Evolutionary conservation across 2,797 vertebrate species (phyloP), one percentile per base, ranked within the genome.

Genomic region (Micrastur ruficollis): DNA sequence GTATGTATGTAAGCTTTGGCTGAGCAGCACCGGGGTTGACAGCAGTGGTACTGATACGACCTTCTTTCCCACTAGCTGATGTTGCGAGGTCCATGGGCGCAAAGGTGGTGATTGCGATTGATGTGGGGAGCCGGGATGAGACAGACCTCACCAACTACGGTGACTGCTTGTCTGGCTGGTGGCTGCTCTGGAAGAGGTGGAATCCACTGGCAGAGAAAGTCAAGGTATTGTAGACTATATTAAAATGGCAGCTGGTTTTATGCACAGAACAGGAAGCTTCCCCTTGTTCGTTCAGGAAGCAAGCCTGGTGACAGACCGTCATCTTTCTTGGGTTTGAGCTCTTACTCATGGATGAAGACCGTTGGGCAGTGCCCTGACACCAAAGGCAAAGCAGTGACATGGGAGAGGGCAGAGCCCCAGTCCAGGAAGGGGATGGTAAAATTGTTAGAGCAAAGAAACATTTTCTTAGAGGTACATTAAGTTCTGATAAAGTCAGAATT

Each of bases 121-220:
- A 99, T 3, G 99, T 99, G 83, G 99, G 99, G 87, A 99, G 99
- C 98, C 98, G 95, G 14, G 99, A 99, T 9, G 99, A 99, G 97
- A 99, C 98, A 1, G 98, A 99, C 97, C 98, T 99, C 55, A 99
- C 99, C 94, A 99, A 99, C 98, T 99, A 99, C 0, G 99, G 99
- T 0, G 99, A 99, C 73, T 97, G 98, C 3, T 98, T 99, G 86
- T 99, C 98, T 0, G 99, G 99, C 66, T 99, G 99, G 99, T 99
- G 99, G 99, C 96, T 99, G 96, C 98, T 99, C 49, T 99, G 99
- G 99, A 99, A 99, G 91, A 98, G 99, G 34, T 98, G 99, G 96
- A 99, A 99, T 96, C 99, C 99, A 0, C 96, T 99, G 95, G 98
- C 98, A 4, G 98, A 99, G 59, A 99, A 97, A 98, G 98, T 99